Percentiles rank a stretch among this genome's conserved stretches.
Evolutionary conservation across 1,140 invertebrate species (phyloP).

Genomic region (Drosophila eugracilis): DNA sequence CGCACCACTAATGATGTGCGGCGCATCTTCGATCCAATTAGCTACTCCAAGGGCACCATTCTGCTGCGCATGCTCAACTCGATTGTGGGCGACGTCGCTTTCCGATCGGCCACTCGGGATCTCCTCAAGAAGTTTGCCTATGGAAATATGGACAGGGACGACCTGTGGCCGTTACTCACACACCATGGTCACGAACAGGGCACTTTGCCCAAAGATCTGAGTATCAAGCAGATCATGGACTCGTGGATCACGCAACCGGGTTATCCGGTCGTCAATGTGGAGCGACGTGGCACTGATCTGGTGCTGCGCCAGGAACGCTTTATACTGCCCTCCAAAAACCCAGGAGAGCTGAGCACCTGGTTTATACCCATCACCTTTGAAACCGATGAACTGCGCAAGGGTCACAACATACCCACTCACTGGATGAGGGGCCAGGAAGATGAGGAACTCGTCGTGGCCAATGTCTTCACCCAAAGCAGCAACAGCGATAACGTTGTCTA

Average conservation of each 20-base stretch:
- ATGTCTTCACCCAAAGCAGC: conserved; percentile 50
- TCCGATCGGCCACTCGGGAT: conserved; percentile 88
- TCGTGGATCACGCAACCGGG: conserved; percentile 93
- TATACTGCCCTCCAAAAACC: conserved; percentile 57
- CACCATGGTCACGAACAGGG: conserved; percentile 85
- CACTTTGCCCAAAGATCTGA: conserved; percentile 85
- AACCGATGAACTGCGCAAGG: conserved; percentile 73
- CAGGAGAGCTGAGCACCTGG: conserved; percentile 84
- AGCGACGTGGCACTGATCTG: conserved; percentile 57
- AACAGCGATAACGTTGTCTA: conserved; percentile 68
- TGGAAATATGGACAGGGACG: conserved; percentile 88
- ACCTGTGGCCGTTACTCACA: conserved; percentile 89
- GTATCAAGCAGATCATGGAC: conserved; percentile 90
- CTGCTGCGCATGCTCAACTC: conserved; percentile 93
- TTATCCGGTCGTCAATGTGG: conserved; percentile 91
- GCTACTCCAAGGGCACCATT: conserved; percentile 93
- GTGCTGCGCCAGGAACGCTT: conserved; percentile 74
- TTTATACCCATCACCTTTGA: conserved; percentile 87
- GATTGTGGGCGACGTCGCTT: conserved; percentile 89
- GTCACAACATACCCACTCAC: conserved; percentile 71
- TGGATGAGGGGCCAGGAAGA: conserved; percentile 67
- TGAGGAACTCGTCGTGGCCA: conserved; percentile 60
- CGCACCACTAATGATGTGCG: conserved; percentile 90
- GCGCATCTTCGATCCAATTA: conserved; percentile 93
- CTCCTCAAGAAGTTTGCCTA: conserved; percentile 88